Evolutionary conservation across 2,797 vertebrate genomes (phyloP), one percentile per base, ranked within the genome.

Genomic region (Acanthopagrus latus): DNA sequence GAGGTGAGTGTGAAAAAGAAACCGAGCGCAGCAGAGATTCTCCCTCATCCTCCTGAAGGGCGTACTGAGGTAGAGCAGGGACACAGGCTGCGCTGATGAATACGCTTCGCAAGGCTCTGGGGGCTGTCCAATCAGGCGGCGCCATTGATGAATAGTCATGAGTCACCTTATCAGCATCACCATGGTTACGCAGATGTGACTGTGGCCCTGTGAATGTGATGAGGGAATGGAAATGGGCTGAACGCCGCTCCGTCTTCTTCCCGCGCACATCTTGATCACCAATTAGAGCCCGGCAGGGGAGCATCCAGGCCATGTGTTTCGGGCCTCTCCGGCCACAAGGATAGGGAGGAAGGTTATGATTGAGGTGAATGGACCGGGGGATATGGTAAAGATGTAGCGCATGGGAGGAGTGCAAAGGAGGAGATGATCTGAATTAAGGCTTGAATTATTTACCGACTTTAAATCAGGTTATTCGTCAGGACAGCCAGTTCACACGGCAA

Each of bases 101-200:
- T 89, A 88, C 47, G 55, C 78, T 92, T 89, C 33, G 12, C 80
- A 80, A 73, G 80, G 85, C 88, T 92, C 90, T 85, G 16, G 88
- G 89, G 90, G 86, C 86, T 78, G 86, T 90, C 90, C 92, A 93
- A 93, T 93, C 91, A 93, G 86, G 78, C 86, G 2, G 82, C 66
- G n/a, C 88, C 83, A 81, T 68, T 90, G 87, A 94, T 94, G 93
- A 95, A 95, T 93, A 94, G 89, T 94, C 89, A 94, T 92, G 91
- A 94, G 90, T 93, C 92, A 94, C 87, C 91, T 91, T 92, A 93
- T 91, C 90, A 90, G 87, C 86, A 69, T 95, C 84, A 59, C 93
- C 93, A 93, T 94, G 93, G 93, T 84, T 88, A 94, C 92, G 60
- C 86, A 85, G 89, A 92, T 90, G 93, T 90, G 89, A 88, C 89